Percentiles rank a stretch among this genome's conserved stretches.
Conservation (phyloP, 2,888 invertebrate genomes). For the Aspidapion aeneum region DNA sequence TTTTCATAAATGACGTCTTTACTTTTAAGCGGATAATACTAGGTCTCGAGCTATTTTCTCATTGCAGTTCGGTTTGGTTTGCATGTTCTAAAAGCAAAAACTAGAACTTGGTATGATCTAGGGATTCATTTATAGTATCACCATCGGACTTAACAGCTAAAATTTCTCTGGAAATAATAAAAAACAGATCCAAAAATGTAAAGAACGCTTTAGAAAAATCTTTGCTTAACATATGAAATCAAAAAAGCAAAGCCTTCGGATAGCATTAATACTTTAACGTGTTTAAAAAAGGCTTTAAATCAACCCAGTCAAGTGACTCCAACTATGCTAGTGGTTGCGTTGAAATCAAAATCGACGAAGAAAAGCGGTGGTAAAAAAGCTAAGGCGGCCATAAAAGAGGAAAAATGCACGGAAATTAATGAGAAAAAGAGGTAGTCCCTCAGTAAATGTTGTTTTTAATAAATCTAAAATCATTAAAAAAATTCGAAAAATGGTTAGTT, state of each 20-base stretch:
- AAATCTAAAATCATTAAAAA: conserved; percentile 10
- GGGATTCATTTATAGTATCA: no score
- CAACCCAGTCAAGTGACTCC: conserved; percentile 10
- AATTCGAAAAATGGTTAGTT: no score
- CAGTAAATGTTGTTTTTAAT: conserved; percentile 19
- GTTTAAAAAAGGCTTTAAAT: conserved; percentile 2
- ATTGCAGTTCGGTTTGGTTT: no score
- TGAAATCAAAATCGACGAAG: conserved; percentile 13
- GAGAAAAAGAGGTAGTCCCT: conserved; percentile 26
- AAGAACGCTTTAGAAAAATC: no score
- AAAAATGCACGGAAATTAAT: conserved; percentile 30
- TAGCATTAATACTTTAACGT: conserved; percentile 20
- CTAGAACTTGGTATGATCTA: no score
- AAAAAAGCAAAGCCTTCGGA: conserved; percentile 23
- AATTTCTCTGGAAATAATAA: no score
- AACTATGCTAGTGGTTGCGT: background rate
- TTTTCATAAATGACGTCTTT: no score
- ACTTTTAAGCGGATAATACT: no score
- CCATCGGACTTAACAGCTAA: no score
- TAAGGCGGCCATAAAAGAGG: conserved; percentile 12
- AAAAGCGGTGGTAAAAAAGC: conserved; percentile 10
- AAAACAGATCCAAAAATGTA: no score
- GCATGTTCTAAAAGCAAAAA: background rate
- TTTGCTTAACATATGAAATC: no score
- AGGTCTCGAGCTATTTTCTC: no score